Evolutionary conservation across 2,797 vertebrate genomes (phyloP), one percentile per base, ranked within the genome.

Genomic region (Argentina silus): DNA sequence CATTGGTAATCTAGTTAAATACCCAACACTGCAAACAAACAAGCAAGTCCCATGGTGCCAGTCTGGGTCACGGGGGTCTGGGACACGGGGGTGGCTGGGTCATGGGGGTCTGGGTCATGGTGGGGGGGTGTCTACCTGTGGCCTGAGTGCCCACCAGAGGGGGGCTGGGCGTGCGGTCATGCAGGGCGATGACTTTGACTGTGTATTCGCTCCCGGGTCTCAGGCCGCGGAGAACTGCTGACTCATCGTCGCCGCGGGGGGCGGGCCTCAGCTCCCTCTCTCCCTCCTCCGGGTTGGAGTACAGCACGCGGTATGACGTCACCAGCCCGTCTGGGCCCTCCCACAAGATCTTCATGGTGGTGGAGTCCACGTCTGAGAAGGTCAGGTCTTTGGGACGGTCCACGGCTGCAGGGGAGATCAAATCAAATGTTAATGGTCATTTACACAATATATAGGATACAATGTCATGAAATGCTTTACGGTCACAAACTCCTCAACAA

Each of bases 201-300:
- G 96, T 98, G 92, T 99, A 99, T 86, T 99, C 98, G 66, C 96
- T 97, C 85, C 97, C 98, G 0, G 97, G 97, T 77, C 95, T 95
- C 90, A 99, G 96, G 83, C 94, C 95, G 64, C 93, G 90, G 85
- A 99, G 94, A 71, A 96, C 83, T 64, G 97, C 92, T 7, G 96
- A 96, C 88, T 98, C 96, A 0, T 95, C 97, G 76, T 96, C 95
- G 53, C 93, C 93, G 56, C 89, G 89, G 69, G 97, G 97, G 74
- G 96, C 93, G 57, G 97, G 97, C 70, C 84, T 92, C 84, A 99
- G 92, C 93, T 98, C 96, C 84, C 90, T 88, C 90, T 97, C 95
- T 64, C 96, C 97, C 91, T 98, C 97, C 91, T 98, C 97, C 70
- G 96, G 89, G 90, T 94, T 98, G 17, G 94, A 94, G 90, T 97